phyloP scores from a whole-genome alignment of 2,113 vertebrate species.

The Mellivora capensis region DNA sequence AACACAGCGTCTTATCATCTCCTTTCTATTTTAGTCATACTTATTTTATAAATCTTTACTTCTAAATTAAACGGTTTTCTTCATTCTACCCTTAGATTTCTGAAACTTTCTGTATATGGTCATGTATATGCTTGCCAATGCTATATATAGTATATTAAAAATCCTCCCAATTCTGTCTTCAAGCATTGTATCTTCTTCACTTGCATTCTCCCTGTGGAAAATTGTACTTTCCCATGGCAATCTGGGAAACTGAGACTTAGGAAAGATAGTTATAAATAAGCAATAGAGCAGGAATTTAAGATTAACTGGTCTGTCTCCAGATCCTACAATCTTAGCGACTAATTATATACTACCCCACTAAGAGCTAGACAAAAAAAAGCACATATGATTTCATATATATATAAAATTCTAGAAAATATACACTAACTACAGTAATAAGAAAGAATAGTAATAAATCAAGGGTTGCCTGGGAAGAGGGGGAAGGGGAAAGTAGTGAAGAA shows the following conservation, averaged over 20 bases:
- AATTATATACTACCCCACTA: neutral
- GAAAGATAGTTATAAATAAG: neutral
- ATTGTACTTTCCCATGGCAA: neutral
- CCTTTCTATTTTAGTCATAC: neutral
- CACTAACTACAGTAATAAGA: neutral
- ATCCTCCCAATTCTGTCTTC: neutral
- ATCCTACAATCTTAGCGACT: neutral
- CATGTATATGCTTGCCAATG: neutral
- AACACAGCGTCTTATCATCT: neutral
- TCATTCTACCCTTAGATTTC: neutral
- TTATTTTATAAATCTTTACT: neutral
- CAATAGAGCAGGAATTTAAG: neutral
- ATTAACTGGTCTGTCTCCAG: neutral
- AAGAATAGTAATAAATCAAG: neutral
- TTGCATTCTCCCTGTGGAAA: neutral
- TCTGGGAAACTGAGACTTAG: neutral
- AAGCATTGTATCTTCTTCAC: neutral
- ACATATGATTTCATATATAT: neutral
- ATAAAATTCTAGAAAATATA: neutral
- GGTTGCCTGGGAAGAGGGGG: neutral
- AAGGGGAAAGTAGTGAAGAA: neutral
- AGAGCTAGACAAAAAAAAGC: neutral
- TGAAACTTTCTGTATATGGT: neutral
- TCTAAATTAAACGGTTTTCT: neutral
- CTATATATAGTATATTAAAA: neutral